Evolutionary conservation across 2,797 vertebrate genomes (phyloP), one percentile per base, ranked within the genome.

Genomic region (Alfaro cultratus): DNA sequence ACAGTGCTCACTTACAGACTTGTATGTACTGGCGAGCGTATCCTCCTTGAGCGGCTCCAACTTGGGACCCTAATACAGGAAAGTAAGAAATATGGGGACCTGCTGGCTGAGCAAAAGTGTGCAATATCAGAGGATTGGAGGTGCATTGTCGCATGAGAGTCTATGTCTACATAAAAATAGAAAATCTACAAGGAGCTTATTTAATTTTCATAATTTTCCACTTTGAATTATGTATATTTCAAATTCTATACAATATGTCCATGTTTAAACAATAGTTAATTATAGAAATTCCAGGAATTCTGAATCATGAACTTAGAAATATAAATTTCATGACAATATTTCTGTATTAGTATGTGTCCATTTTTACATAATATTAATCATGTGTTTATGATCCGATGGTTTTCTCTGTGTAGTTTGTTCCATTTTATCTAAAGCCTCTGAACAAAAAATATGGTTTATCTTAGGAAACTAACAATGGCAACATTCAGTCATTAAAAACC

Each of bases 31-130:
- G 79, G 95, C 88, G 86, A 96, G 80, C 0, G 92, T 89, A 62
- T 97, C 97, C 84, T 97, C 97, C 71, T 96, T 97, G 74, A 97
- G 89, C 0, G 97, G 98, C 92, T 99, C 98, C 95, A 99, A 85
- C 81, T 96, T 96, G 0, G 98, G 98, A 94, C 95, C 95, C 97
- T 98, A 86, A 13, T 55, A 85, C 60, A 79, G 31, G 60, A 86
- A 23, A 68, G 41, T 0, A 45, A 85, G 18, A 76, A 9, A 55
- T 21, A 55, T 73, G 78, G 79, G n/a, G 62, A 70, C 12, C 5
- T 75, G 0, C 5, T 41, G 4, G 39, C 0, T 51, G 18, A 67
- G 8, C 18, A 46, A 47, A 74, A 51, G 43, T n/a, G 2, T 47
- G 5, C 43, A 18, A 41, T 26, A 39, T 13, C 13, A 57, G 26